phyloP scores from a whole-genome alignment of 2,113 vertebrate species.

The Heterocephalus glaber region DNA sequence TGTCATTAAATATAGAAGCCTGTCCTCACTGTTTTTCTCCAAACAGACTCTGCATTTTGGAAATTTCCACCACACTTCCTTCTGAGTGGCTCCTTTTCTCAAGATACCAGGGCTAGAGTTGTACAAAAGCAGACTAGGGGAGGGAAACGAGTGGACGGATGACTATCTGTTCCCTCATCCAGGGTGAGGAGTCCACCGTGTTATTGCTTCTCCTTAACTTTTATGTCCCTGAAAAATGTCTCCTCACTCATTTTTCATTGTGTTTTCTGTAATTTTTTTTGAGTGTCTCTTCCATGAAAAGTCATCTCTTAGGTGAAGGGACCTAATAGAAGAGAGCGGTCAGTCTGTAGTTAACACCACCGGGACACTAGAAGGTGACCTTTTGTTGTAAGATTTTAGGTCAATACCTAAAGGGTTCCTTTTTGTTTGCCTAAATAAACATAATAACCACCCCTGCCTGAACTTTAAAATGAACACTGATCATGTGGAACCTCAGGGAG shows the following conservation, averaged over 20 bases:
- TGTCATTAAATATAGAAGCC: conserved; percentile 83
- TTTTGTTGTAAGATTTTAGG: background rate
- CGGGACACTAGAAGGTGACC: background rate
- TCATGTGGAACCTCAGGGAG: background rate
- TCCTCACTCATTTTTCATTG: background rate
- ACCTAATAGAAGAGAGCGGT: background rate
- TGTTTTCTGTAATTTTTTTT: background rate
- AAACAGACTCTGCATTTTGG: conserved; percentile 82
- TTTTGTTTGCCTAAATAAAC: background rate
- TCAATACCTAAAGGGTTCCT: background rate
- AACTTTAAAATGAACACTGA: background rate
- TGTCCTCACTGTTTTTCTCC: conserved; percentile 82
- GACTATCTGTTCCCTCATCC: background rate
- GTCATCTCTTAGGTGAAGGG: background rate
- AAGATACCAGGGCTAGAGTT: conserved; percentile 58
- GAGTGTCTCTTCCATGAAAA: background rate
- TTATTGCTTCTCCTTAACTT: background rate
- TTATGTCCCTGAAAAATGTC: background rate
- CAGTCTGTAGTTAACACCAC: background rate
- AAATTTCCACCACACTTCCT: conserved; percentile 85
- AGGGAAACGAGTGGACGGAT: background rate
- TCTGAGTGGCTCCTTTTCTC: conserved; percentile 78
- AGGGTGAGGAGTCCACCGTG: background rate
- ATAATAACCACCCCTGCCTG: background rate
- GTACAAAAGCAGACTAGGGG: conserved; percentile 19